Evolutionary conservation across 2,113 vertebrate genomes (phyloP), one percentile per base, ranked within the genome.

Genomic region (Epinephelus fuscoguttatus): DNA sequence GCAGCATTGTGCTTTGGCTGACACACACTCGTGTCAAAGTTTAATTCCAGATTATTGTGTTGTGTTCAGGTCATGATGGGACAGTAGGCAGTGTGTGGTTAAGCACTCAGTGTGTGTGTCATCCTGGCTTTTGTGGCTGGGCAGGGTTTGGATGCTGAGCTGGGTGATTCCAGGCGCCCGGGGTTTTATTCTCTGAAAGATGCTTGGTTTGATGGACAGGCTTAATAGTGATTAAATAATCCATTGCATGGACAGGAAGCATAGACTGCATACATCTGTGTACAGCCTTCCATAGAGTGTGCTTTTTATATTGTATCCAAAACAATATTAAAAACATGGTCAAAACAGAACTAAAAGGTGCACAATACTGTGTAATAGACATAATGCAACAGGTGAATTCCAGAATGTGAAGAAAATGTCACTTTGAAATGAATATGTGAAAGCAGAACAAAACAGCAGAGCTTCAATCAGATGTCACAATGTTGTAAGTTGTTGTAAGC

Each of bases 21-120:
- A 0, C 14, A 52, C 1, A 27, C 61, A 59, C 7, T n/a, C 6
- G 21, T 42, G 59, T 82, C 72, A 84, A 18, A 83, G 47, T 75
- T 81, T 80, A 91, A 84, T 60, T 74, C 84, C 72, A 74, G 84
- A 84, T 91, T 88, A 88, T 60, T 74, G 64, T 72, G 50, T 6
- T 18, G 57, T 75, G 50, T 67, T 60, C 68, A 42, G 55, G 57
- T 30, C 79, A 63, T 17, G 37, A 63, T 62, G 11, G 52, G 50
- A 62, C 63, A 37, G 45, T 37, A 50, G 68, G 78, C 53, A 18
- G 21, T 45, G 66, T 66, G 78, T 33, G 21, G 27, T 25, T 66
- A 37, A 50, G 18, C n/a, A 0, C n/a, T 61, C 47, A 40, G 40
- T 70, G 30, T 84, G 30, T 30, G 66, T 57, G 73, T 50, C 64